Evolutionary conservation across 2,797 vertebrate species (phyloP).

Genomic region (Vipera ursinii): DNA sequence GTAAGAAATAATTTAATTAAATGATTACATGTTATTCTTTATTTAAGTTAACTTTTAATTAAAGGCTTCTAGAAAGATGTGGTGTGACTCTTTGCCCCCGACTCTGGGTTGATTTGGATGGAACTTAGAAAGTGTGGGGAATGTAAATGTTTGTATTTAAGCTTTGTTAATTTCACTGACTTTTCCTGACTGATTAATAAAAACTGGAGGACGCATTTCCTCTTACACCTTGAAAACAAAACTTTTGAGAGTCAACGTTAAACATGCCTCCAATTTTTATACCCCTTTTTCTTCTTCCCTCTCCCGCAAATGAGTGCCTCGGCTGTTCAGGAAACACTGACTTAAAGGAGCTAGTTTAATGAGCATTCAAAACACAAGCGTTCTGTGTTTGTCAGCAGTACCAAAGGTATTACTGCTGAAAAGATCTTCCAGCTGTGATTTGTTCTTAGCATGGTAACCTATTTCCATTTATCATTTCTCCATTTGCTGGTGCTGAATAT

Average conservation of each 20-base stretch:
- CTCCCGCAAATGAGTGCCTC: neutral
- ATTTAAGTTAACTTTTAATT: neutral
- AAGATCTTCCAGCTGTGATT: constrained; percentile 32
- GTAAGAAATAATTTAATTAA: neutral
- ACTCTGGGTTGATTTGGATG: neutral
- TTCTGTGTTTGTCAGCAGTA: constrained; percentile 23
- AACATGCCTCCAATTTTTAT: neutral
- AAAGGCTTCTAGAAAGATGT: neutral
- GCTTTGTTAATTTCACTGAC: neutral
- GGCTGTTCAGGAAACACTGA: constrained; percentile 9
- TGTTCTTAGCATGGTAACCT: constrained; percentile 11
- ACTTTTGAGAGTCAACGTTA: neutral
- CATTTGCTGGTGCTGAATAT: neutral
- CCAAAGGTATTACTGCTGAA: constrained; percentile 18
- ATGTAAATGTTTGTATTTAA: neutral
- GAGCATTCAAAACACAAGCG: constrained; percentile 21
- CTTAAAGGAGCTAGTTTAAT: constrained; percentile 23
- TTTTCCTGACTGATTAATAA: constrained; percentile 9
- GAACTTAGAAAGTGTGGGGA: neutral
- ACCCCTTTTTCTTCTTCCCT: neutral
- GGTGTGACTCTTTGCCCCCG: neutral
- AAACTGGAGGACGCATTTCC: neutral
- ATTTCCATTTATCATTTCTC: constrained; percentile 22
- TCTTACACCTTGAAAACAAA: neutral
- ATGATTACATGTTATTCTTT: neutral